Evolutionary conservation across 2,888 invertebrate species (phyloP).

Genomic region (Sesamia inferens): DNA sequence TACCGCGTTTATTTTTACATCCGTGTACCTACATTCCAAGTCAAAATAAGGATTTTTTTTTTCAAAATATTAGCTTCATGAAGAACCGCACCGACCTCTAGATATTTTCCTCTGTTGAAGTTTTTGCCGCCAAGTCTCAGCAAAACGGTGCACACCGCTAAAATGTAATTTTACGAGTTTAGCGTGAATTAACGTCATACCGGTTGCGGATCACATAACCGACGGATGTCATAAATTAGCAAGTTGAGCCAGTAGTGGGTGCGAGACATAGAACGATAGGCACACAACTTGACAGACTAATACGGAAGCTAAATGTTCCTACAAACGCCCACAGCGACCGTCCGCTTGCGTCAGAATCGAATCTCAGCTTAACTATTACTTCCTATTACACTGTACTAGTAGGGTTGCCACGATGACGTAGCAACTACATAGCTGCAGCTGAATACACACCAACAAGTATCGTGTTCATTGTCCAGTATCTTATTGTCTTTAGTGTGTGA

Average conservation of each 20-base stretch:
- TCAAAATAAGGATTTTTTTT: conserved; percentile 6
- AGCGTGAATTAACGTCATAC: conserved; percentile 26
- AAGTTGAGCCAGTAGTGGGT: conserved; percentile 66
- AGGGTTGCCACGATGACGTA: conserved; percentile 49
- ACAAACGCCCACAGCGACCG: conserved; percentile 68
- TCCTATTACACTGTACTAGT: conserved; percentile 69
- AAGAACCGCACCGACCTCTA: conserved; percentile 15
- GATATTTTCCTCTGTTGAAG: conserved; percentile 24
- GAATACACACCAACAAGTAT: background rate
- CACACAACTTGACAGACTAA: conserved; percentile 65
- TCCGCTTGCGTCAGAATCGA: conserved; percentile 75
- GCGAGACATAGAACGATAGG: conserved; percentile 60
- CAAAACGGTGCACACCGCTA: background rate
- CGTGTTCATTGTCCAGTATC: background rate
- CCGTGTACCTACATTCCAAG: conserved; percentile 15
- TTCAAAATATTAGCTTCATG: background rate
- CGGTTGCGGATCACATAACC: conserved; percentile 51
- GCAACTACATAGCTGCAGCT: background rate
- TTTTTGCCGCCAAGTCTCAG: conserved; percentile 10
- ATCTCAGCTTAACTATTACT: conserved; percentile 70
- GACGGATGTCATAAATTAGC: conserved; percentile 71
- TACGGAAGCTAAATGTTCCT: conserved; percentile 71
- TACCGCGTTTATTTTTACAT: conserved; percentile 20
- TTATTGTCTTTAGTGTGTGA: background rate
- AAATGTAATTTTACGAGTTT: conserved; percentile 27